phyloP scores from a whole-genome alignment of 2,797 vertebrate genomes.

The Chanos chanos region DNA sequence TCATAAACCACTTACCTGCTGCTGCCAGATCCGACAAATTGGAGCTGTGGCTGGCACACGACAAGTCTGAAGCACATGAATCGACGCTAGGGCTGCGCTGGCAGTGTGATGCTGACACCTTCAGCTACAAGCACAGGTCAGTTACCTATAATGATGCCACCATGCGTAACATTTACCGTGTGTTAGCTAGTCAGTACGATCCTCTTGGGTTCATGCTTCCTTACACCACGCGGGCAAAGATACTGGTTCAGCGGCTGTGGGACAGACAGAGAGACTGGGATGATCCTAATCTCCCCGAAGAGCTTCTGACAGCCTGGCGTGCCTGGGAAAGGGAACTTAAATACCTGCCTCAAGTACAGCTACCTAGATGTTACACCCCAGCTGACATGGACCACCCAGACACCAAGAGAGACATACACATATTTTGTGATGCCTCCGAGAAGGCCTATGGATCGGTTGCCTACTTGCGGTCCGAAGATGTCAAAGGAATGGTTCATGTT shows the following conservation, averaged over 20 bases:
- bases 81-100: background rate
- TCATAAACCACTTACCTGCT: background rate
- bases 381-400: too few species aligned
- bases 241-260: constrained; percentile 11
- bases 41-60: too few species aligned
- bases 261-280: constrained; percentile 5
- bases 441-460: too few species aligned
- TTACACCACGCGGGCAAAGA: background rate
- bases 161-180: constrained; percentile 12
- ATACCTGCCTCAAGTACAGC: background rate
- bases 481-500: background rate
- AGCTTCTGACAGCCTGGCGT: background rate
- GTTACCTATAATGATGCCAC: background rate
- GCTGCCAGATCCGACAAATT: too few species aligned
- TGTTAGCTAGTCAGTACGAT: background rate
- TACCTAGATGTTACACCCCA: background rate
- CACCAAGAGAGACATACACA: constrained; percentile 1
- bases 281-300: background rate
- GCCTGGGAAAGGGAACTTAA: background rate
- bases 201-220: background rate
- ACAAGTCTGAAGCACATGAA: background rate
- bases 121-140: background rate
- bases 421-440: constrained; percentile 1
- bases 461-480: background rate
- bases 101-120: background rate